Evolutionary conservation across 2,113 vertebrate genomes (phyloP).

Genomic region (Scytalopus superciliaris): DNA sequence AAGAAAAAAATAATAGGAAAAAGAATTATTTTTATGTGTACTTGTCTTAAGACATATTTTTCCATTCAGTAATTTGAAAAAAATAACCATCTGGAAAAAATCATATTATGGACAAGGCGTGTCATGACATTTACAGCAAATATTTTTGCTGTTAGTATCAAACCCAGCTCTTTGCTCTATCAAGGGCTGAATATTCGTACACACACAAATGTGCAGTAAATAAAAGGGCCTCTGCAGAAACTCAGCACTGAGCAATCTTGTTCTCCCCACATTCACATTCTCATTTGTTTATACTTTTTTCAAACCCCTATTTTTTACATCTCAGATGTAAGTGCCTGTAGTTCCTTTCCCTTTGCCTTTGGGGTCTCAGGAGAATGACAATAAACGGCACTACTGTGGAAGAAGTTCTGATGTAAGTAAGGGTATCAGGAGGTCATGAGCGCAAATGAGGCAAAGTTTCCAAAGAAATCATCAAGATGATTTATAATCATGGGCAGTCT

Average conservation of each 20-base stretch:
- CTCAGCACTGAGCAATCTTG: slow-evolving; percentile 35
- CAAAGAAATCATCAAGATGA: slow-evolving; percentile 69
- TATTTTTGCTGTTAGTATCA: slow-evolving; percentile 79
- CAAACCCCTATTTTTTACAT: slow-evolving; percentile 58
- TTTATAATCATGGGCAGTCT: slow-evolving; percentile 65
- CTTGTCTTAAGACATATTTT: slow-evolving; percentile 76
- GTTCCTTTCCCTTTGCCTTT: slow-evolving; percentile 55
- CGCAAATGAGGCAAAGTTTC: slow-evolving; percentile 71
- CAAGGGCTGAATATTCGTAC: slow-evolving; percentile 63
- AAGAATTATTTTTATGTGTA: slow-evolving; percentile 73
- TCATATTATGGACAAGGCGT: slow-evolving; percentile 79
- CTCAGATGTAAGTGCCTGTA: slow-evolving; percentile 36
- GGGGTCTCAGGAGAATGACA: slow-evolving; percentile 58
- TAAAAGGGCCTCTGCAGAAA: slow-evolving; percentile 66
- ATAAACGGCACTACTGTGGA: slow-evolving; percentile 25
- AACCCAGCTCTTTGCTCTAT: slow-evolving; percentile 69
- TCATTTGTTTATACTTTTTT: slow-evolving; percentile 64
- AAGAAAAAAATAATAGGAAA: slow-evolving; percentile 69
- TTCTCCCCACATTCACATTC: slow-evolving; percentile 32
- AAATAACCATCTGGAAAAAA: slow-evolving; percentile 82
- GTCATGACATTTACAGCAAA: slow-evolving; percentile 82
- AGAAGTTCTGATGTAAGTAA: slow-evolving; percentile 69
- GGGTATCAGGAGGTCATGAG: slow-evolving; percentile 63
- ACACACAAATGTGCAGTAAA: slow-evolving; percentile 71
- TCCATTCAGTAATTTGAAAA: slow-evolving; percentile 77